phyloP scores from a whole-genome alignment of 2,888 invertebrate species.

The Pasiphila rectangulata region DNA sequence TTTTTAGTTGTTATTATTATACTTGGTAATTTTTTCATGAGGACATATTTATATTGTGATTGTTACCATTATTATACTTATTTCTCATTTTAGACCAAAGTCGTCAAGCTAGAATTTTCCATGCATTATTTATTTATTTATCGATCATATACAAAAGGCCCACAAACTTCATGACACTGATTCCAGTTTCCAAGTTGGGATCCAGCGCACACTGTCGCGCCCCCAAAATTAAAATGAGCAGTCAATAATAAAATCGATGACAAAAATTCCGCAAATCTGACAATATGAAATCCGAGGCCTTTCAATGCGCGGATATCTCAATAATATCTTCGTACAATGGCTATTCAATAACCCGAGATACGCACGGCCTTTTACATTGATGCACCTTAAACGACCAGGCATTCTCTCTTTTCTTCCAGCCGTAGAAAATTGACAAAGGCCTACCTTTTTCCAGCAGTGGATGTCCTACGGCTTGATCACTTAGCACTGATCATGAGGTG shows the following conservation, averaged over 20 bases:
- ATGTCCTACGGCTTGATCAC: too few relatives aligned
- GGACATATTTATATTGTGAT: too few relatives aligned
- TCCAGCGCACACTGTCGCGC: not conserved
- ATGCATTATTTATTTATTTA: too few relatives aligned
- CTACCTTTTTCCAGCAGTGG: too few relatives aligned
- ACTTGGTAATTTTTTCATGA: too few relatives aligned
- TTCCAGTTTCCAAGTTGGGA: too few relatives aligned
- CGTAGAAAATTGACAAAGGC: not conserved
- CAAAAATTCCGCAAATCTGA: slow-evolving; percentile 41
- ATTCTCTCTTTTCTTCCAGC: not conserved
- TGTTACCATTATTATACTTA: too few relatives aligned
- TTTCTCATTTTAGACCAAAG: too few relatives aligned
- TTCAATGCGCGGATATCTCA: slow-evolving; percentile 42
- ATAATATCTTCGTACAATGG: slow-evolving; percentile 42
- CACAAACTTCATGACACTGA: too few relatives aligned
- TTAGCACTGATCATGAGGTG: too few relatives aligned
- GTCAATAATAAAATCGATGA: slow-evolving; percentile 33
- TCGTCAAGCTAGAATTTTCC: too few relatives aligned
- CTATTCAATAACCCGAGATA: slow-evolving; percentile 41
- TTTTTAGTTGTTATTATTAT: too few relatives aligned
- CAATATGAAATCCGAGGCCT: slow-evolving; percentile 40
- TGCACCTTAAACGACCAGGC: not conserved
- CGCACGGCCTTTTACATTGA: slow-evolving; percentile 24
- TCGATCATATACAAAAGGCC: not conserved
- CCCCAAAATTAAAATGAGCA: slow-evolving; percentile 16